phyloP scores from a whole-genome alignment of 2,797 vertebrate genomes.

The Hoplostethus atlanticus region DNA sequence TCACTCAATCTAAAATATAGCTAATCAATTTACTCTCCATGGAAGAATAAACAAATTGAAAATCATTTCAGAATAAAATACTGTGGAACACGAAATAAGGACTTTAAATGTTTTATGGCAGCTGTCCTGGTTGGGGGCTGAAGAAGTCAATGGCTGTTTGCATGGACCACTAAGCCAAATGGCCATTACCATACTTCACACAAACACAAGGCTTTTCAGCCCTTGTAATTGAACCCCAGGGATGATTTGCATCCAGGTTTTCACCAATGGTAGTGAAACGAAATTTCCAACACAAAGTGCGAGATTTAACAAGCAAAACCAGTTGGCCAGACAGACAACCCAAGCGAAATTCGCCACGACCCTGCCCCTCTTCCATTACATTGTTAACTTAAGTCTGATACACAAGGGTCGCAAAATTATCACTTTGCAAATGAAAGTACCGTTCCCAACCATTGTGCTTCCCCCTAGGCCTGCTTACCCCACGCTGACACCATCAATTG shows the following conservation, averaged over 20 bases:
- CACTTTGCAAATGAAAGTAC: conserved; percentile 79
- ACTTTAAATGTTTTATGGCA: conserved; percentile 69
- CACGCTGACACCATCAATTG: conserved; percentile 80
- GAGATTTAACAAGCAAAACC: conserved; percentile 73
- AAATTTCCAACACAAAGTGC: conserved; percentile 61
- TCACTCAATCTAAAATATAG: neutral
- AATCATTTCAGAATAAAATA: conserved; percentile 39
- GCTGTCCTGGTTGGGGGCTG: conserved; percentile 48
- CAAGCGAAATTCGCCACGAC: conserved; percentile 22
- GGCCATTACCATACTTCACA: conserved; percentile 81
- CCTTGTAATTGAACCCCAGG: conserved; percentile 75
- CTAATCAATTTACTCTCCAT: conserved; percentile 14
- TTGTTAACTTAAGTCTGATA: conserved; percentile 60
- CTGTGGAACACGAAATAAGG: conserved; percentile 51
- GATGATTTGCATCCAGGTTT: conserved; percentile 62
- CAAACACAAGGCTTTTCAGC: conserved; percentile 67
- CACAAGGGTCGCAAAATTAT: conserved; percentile 68
- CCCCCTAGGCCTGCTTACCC: conserved; percentile 69
- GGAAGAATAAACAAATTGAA: conserved; percentile 45
- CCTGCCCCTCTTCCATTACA: conserved; percentile 49
- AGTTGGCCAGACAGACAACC: conserved; percentile 63
- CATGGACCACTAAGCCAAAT: conserved; percentile 76
- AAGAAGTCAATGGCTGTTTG: conserved; percentile 68
- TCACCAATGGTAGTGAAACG: conserved; percentile 53
- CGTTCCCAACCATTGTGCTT: conserved; percentile 61